These are phyloP conservation scores for Diphyllodes magnificus DNA, from an alignment of 2,113 vertebrate species.

Conservation along the genomic window DNA sequence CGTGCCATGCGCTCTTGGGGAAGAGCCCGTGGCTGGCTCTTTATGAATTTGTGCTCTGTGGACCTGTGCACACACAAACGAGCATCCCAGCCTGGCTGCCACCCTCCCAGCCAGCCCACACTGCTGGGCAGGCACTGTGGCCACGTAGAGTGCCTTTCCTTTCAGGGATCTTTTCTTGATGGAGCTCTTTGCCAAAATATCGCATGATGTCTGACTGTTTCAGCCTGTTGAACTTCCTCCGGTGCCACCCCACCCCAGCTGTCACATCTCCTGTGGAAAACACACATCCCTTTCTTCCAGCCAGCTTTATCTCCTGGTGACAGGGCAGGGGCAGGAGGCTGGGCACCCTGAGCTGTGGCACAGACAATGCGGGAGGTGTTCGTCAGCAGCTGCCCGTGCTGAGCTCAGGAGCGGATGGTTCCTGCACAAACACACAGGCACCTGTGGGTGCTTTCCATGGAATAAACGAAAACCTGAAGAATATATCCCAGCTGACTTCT, in stretches of 20 bases:
- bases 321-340: not conserved
- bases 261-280: not conserved
- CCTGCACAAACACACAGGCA: not conserved
- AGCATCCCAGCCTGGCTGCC: not conserved
- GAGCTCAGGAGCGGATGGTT: not conserved
- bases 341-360: fast-evolving
- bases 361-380: fast-evolving
- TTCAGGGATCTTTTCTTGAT: not conserved
- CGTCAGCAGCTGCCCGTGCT: not conserved
- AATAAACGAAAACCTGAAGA: not conserved
- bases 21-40: not conserved
- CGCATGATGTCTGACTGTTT: not conserved
- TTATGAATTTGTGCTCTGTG: not conserved
- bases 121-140: not conserved
- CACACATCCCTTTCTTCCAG: not conserved
- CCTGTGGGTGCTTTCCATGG: not conserved
- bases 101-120: not conserved
- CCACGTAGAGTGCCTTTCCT: not conserved
- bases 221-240: not conserved
- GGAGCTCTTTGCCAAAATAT: not conserved
- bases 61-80: not conserved
- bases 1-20: not conserved
- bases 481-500: not conserved
- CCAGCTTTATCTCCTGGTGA: not conserved
- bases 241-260: not conserved